Evolutionary conservation across 2,113 vertebrate genomes (phyloP).

Genomic region (Sylvietta virens): DNA sequence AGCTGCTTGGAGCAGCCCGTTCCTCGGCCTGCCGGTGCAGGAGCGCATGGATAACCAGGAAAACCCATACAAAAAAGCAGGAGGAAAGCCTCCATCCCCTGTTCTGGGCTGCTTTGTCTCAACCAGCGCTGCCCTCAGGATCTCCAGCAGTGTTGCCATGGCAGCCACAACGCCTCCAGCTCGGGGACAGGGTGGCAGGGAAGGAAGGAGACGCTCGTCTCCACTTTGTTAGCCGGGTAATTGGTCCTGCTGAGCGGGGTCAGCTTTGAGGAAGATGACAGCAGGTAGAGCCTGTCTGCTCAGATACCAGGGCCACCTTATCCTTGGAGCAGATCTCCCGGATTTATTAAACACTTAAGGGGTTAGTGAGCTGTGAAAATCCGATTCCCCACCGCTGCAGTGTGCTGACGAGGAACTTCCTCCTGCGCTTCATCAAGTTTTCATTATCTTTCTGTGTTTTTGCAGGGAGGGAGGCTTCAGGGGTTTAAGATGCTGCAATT

Average conservation of each 20-base stretch:
- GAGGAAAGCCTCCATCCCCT: not conserved
- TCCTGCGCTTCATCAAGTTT: conserved; percentile 29
- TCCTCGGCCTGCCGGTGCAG: not conserved
- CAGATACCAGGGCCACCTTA: conserved; percentile 7
- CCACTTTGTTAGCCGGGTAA: conserved; percentile 58
- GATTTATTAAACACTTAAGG: conserved; percentile 37
- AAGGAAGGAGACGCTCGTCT: conserved; percentile 17
- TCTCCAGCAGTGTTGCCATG: not conserved
- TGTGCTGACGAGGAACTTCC: conserved; percentile 24
- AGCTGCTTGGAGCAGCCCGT: not conserved
- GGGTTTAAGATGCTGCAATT: not conserved
- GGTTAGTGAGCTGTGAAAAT: conserved; percentile 44
- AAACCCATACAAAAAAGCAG: not conserved
- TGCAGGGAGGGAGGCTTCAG: not conserved
- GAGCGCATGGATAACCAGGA: not conserved
- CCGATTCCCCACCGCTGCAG: not conserved
- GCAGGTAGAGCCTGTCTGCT: conserved; percentile 1
- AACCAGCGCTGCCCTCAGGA: not conserved
- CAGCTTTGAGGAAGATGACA: conserved; percentile 14
- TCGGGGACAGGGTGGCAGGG: not conserved
- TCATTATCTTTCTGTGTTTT: not conserved
- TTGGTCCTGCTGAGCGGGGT: conserved; percentile 34
- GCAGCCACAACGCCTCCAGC: not conserved
- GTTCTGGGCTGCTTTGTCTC: not conserved
- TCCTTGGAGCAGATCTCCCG: not conserved